Evolutionary conservation across 2,888 invertebrate species (phyloP).

Genomic region (Gibbula magus): DNA sequence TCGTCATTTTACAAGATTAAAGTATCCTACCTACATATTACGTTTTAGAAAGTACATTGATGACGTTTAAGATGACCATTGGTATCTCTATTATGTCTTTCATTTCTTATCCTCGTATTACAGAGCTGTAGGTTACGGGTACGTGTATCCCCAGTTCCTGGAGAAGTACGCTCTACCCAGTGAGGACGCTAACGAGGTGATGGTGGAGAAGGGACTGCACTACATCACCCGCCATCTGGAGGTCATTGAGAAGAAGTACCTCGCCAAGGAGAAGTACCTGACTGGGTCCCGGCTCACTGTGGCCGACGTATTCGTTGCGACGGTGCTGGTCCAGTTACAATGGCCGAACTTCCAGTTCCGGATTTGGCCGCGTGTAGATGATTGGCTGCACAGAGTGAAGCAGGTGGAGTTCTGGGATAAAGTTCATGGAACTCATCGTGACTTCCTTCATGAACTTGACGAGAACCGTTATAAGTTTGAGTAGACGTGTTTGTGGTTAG

Average conservation of each 20-base stretch:
- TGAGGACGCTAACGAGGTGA: slow-evolving; percentile 59
- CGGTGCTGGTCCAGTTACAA: slow-evolving; percentile 60
- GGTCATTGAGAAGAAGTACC: slow-evolving; percentile 61
- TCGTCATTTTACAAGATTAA: too few relatives aligned
- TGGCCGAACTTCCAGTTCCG: slow-evolving; percentile 65
- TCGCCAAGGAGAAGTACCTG: slow-evolving; percentile 55
- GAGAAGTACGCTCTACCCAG: slow-evolving; percentile 60
- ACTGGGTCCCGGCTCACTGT: slow-evolving; percentile 60
- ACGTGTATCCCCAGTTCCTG: slow-evolving; percentile 67
- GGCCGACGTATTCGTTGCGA: slow-evolving; percentile 63
- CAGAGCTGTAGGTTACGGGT: slow-evolving; percentile 62
- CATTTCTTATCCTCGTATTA: slow-evolving; percentile 25
- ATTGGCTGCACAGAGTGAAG: slow-evolving; percentile 60
- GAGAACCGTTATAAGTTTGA: slow-evolving; percentile 37
- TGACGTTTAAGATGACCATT: too few relatives aligned
- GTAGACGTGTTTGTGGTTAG: not conserved
- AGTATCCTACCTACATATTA: too few relatives aligned
- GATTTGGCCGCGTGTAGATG: slow-evolving; percentile 65
- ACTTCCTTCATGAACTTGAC: slow-evolving; percentile 61
- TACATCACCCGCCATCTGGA: slow-evolving; percentile 59
- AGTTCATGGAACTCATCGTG: slow-evolving; percentile 59
- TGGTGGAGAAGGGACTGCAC: slow-evolving; percentile 62
- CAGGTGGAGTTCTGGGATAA: slow-evolving; percentile 64
- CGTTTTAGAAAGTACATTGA: too few relatives aligned
- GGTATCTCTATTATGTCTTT: too few relatives aligned